A percentile compares a stretch with the other conserved stretches of the same genome.
phyloP scores from a whole-genome alignment of 1,140 invertebrate species.

The Anthonomus grandis region DNA sequence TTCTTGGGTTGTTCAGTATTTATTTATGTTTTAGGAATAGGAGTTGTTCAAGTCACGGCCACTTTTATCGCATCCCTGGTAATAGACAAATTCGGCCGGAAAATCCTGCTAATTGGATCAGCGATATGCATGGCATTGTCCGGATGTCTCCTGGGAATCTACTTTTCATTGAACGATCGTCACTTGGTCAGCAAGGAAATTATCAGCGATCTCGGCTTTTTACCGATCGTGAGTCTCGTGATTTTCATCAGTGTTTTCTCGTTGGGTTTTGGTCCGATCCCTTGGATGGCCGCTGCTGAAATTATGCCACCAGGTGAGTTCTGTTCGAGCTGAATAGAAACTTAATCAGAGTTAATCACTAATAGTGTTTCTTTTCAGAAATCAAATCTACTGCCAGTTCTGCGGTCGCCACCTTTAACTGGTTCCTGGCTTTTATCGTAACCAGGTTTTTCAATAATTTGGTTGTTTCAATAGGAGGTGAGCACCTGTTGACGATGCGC shows the following conservation, averaged over 20 bases:
- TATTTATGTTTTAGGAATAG: constrained; percentile 50
- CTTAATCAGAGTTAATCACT: too few relatives aligned
- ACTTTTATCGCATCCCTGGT: constrained; percentile 62
- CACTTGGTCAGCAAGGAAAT: constrained; percentile 28
- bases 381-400: constrained; percentile 74
- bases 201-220: constrained; percentile 49
- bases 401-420: constrained; percentile 74
- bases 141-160: constrained; percentile 64
- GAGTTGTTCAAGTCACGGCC: constrained; percentile 68
- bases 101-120: constrained; percentile 67
- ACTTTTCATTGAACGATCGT: constrained; percentile 56
- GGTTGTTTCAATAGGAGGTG: constrained; percentile 47
- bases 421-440: constrained; percentile 77
- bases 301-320: constrained; percentile 61
- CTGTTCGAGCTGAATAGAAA: neutral
- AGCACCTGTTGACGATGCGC: neutral
- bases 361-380: constrained; percentile 59
- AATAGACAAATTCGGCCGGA: constrained; percentile 67
- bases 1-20: too few relatives aligned
- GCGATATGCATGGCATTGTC: constrained; percentile 61
- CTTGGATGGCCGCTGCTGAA: constrained; percentile 76
- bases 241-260: constrained; percentile 77
- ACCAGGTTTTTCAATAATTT: constrained; percentile 68
- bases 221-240: constrained; percentile 71
- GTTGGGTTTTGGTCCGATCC: constrained; percentile 77